Evolutionary conservation across 2,113 vertebrate genomes (phyloP).

Genomic region (Heterotis niloticus): DNA sequence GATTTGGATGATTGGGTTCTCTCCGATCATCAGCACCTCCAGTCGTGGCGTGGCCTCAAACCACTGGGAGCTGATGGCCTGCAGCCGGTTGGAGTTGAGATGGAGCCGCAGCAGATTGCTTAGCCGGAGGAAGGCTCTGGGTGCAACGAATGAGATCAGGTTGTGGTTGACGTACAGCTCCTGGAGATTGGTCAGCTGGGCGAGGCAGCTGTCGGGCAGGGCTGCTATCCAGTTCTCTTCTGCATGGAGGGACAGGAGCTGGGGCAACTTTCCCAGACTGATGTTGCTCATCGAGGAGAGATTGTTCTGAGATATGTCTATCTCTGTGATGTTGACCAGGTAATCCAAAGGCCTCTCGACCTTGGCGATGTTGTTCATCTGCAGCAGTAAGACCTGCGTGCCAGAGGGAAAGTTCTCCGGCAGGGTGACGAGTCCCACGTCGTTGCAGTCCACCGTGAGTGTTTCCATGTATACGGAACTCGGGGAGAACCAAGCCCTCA

Average conservation of each 20-base stretch:
- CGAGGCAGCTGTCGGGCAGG: slow-evolving; percentile 80
- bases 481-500: slow-evolving; percentile 94
- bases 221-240: slow-evolving; percentile 91
- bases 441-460: slow-evolving; percentile 91
- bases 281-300: slow-evolving; percentile 79
- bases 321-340: slow-evolving; percentile 87
- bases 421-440: slow-evolving; percentile 80
- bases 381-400: slow-evolving; percentile 89
- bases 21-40: slow-evolving; percentile 96
- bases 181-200: slow-evolving; percentile 79
- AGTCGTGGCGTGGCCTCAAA: slow-evolving; percentile 85
- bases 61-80: slow-evolving; percentile 82
- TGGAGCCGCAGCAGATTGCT: slow-evolving; percentile 86
- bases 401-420: slow-evolving; percentile 77
- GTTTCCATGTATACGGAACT: slow-evolving; percentile 90
- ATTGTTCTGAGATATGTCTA: slow-evolving; percentile 97
- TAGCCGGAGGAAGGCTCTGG: slow-evolving; percentile 83
- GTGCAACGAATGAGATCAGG: slow-evolving; percentile 81
- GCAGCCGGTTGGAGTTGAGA: slow-evolving; percentile 91
- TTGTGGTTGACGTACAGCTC: slow-evolving; percentile 98
- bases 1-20: slow-evolving; percentile 86
- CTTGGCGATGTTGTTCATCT: slow-evolving; percentile 88
- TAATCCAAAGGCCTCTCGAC: slow-evolving; percentile 78
- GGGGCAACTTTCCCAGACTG: slow-evolving; percentile 74
- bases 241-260: slow-evolving; percentile 85